These are phyloP conservation scores for Hydractinia echinata DNA, from an alignment of 30 jellyfish, hydroid and myxozoan species.

Conservation along the genomic window DNA sequence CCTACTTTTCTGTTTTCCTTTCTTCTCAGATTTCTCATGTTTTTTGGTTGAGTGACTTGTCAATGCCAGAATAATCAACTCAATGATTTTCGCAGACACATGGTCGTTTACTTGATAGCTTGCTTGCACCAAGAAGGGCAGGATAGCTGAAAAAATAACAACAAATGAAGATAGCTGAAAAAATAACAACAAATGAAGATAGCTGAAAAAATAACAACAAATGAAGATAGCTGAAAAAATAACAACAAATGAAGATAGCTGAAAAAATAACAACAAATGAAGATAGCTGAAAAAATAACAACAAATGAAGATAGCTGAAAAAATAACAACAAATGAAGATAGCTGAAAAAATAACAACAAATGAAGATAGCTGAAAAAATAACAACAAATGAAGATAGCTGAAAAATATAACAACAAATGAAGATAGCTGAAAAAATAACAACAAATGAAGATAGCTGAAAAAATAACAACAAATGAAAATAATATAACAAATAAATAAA, in stretches of 20 bases:
- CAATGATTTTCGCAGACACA: conserved; percentile 65
- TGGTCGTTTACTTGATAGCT: conserved; percentile 80
- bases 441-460: not conserved
- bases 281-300: not conserved
- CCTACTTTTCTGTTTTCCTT: conserved; percentile 28
- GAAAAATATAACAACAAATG: too few species aligned
- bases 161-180: not conserved
- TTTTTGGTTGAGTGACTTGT: conserved; percentile 22
- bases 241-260: too few species aligned
- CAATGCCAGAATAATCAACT: conserved; percentile 66
- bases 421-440: conserved; percentile 40
- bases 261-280: not conserved
- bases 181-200: too few species aligned
- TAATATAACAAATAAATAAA: not conserved
- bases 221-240: not conserved
- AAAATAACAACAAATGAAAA: not conserved
- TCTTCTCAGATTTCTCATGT: conserved; percentile 21
- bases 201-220: conserved; percentile 31
- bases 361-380: conserved; percentile 52
- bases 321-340: not conserved
- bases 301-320: conserved; percentile 69
- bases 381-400: not conserved
- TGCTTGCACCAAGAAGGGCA: conserved; percentile 76
- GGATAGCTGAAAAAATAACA: conserved; percentile 44
- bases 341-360: not conserved